Percentiles rank a stretch among this genome's conserved stretches.
Evolutionary conservation across 2,888 invertebrate genomes (phyloP).

Genomic region (Invenusta paracnida): DNA sequence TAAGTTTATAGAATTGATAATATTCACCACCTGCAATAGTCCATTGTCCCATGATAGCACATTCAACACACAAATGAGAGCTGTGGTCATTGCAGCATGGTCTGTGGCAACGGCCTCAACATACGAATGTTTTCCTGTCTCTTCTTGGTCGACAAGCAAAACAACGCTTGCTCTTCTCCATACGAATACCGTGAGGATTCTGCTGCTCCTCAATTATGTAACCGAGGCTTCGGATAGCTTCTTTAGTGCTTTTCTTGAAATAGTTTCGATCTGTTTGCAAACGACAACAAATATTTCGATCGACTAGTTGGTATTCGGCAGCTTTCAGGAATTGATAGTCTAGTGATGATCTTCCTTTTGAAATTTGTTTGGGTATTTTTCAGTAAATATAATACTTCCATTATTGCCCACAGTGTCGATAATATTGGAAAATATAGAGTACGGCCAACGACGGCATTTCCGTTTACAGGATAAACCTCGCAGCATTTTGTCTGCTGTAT

Average conservation of each 20-base stretch:
- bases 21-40: conserved; percentile 10
- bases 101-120: conserved; percentile 16
- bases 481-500: neutral
- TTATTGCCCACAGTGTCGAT: conserved; percentile 6
- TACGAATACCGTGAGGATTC: conserved; percentile 1
- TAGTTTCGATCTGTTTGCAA: conserved; percentile 26
- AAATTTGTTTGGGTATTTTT: conserved; percentile 17
- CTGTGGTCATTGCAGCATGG: conserved; percentile 8
- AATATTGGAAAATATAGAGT: conserved; percentile 5
- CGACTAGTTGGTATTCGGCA: conserved; percentile 1
- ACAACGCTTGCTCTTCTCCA: conserved; percentile 26
- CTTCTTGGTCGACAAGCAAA: conserved; percentile 20
- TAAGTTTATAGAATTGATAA: conserved; percentile 13
- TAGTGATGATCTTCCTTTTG: neutral
- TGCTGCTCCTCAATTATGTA: conserved; percentile 5
- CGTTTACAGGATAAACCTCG: neutral
- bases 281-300: neutral
- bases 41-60: conserved; percentile 7
- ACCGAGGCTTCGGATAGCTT: conserved; percentile 20
- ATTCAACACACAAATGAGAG: conserved; percentile 21
- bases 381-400: conserved; percentile 18
- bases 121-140: conserved; percentile 8
- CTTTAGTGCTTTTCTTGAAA: conserved; percentile 23
- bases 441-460: conserved; percentile 9
- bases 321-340: conserved; percentile 29